Percentiles rank a stretch among this genome's conserved stretches.
phyloP scores from a whole-genome alignment of 2,113 vertebrate genomes.

The Chrysochloris asiatica region DNA sequence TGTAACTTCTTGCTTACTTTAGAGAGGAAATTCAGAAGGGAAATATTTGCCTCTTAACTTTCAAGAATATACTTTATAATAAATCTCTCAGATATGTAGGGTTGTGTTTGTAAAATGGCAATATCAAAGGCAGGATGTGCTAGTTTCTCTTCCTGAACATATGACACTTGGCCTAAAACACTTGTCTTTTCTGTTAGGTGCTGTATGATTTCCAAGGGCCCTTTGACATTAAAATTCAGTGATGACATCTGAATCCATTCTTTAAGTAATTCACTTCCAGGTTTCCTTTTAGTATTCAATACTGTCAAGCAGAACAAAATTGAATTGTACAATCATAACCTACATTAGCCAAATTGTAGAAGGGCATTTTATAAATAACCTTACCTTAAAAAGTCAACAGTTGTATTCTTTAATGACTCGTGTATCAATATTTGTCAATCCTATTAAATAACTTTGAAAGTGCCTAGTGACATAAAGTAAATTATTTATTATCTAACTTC shows the following conservation, averaged over 20 bases:
- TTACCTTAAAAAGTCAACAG: constrained; percentile 42
- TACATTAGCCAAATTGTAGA: constrained; percentile 53
- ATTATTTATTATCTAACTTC: constrained; percentile 60
- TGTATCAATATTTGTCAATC: constrained; percentile 64
- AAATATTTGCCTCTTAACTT: too few relatives aligned
- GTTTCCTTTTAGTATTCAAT: constrained; percentile 23
- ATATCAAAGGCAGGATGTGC: background rate
- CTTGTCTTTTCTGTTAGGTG: background rate
- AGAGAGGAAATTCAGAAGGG: background rate
- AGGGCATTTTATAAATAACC: constrained; percentile 63
- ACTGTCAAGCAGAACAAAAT: constrained; percentile 11
- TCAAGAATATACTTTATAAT: background rate
- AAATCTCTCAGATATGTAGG: background rate
- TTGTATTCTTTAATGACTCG: constrained; percentile 51
- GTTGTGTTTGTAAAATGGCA: background rate
- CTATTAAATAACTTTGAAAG: constrained; percentile 60
- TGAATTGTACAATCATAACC: constrained; percentile 18
- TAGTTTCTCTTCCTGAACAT: background rate
- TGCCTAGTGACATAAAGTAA: constrained; percentile 34
- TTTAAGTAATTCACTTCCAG: constrained; percentile 52
- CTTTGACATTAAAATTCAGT: background rate
- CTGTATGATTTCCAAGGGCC: background rate
- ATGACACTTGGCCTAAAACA: background rate
- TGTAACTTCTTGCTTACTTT: background rate
- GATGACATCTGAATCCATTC: constrained; percentile 32